phyloP scores from a whole-genome alignment of 2,113 vertebrate genomes.

The Drymodes brunneopygia region DNA sequence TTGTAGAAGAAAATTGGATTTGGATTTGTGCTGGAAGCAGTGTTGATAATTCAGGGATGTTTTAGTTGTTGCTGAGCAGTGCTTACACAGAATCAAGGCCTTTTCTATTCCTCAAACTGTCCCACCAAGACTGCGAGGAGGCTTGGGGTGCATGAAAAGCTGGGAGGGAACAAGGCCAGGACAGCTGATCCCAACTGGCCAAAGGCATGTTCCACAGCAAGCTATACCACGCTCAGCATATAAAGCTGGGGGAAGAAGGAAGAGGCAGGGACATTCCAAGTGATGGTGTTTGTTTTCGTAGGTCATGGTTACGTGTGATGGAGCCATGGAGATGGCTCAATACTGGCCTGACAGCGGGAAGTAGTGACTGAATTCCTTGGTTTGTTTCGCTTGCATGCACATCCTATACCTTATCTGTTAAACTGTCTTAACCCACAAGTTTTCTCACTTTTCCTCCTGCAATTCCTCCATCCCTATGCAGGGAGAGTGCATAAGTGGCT shows the following conservation, averaged over 20 bases:
- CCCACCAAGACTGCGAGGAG: not conserved
- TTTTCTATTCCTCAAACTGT: not conserved
- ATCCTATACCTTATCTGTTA: not conserved
- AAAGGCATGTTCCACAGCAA: not conserved
- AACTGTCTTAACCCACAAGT: not conserved
- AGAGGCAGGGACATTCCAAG: not conserved
- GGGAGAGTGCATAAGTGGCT: not conserved
- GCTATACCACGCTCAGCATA: accelerated
- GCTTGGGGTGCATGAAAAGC: not conserved
- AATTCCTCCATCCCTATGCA: not conserved
- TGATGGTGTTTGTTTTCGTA: not conserved
- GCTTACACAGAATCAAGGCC: not conserved
- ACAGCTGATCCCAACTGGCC: not conserved
- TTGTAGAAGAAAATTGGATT: not conserved
- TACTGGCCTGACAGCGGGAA: not conserved
- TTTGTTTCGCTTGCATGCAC: not conserved
- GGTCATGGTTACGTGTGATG: not conserved
- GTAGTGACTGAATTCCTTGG: not conserved
- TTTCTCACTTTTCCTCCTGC: not conserved
- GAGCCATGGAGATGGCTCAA: not conserved
- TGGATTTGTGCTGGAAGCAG: not conserved
- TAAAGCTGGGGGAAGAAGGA: not conserved
- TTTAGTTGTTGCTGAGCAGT: not conserved
- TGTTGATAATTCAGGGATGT: not conserved
- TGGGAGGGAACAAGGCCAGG: not conserved